These are phyloP conservation scores for Hipparchia semele DNA, from an alignment of 2,888 invertebrate species.

Conservation along the genomic window DNA sequence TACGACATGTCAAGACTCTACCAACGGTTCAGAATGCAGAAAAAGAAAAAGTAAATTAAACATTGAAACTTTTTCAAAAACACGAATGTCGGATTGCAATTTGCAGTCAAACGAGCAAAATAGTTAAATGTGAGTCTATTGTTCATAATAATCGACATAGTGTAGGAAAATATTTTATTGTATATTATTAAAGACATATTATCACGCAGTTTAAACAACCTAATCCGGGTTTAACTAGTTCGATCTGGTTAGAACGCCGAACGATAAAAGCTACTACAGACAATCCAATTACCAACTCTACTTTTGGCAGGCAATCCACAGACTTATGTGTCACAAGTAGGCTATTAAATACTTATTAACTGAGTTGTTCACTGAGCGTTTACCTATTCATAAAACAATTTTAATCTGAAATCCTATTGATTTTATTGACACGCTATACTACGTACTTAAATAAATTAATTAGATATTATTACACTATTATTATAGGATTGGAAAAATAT, in stretches of 20 bases:
- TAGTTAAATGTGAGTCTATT: background rate
- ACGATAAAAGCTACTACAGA: background rate
- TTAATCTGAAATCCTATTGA: no score
- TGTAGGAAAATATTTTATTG: background rate
- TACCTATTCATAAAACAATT: background rate
- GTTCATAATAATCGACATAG: background rate
- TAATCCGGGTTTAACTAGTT: conserved; percentile 11
- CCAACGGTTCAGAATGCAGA: no score
- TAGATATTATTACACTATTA: no score
- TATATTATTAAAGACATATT: background rate
- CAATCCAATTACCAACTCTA: background rate
- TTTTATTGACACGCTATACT: no score
- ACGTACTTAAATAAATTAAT: no score
- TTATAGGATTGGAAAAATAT: no score
- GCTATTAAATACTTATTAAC: background rate
- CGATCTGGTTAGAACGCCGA: background rate
- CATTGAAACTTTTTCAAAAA: no score
- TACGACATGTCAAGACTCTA: no score
- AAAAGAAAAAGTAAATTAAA: no score
- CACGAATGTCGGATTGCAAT: no score
- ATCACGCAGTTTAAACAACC: conserved; percentile 3
- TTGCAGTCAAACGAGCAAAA: no score
- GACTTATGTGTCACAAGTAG: background rate
- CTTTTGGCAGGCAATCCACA: background rate
- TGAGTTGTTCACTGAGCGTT: background rate